Evolutionary conservation across 53 echinoderm and acorn worm genomes (phyloP), one percentile per base, ranked within the genome.

Genomic region (Astropecten irregularis): DNA sequence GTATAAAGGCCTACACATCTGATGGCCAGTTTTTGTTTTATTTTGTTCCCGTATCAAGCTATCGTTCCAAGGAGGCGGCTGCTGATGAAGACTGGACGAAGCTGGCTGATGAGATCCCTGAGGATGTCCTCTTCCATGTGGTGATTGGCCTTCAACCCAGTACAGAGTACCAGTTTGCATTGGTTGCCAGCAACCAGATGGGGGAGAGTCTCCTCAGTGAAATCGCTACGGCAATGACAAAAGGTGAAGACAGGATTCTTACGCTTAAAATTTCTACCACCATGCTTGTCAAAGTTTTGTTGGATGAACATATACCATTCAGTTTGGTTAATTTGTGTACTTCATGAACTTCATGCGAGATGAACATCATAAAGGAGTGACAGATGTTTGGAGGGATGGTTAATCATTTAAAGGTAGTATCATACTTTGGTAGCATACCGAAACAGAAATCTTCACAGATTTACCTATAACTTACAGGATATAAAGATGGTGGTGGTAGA

Each of bases 81-180:
- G 37, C 69, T 37, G 23, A 73, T 9, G 87, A 63, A 0, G 68
- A 82, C 0, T 99, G 99, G 99, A 71, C 68, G 10, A 71, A 69
- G 3, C 62, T 83, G 22, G 6, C 42, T 6, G 44, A 72, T 4
- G 29, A 71, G 36, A 82, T 96, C 11, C 89, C 91, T 4, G 95
- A 92, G 23, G 83, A 79, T 0, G 87, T 90, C 49, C 84, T 85
- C 14, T 92, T 88, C 33, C 68, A 90, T 10, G 40, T 95, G 11
- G 59, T 99, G 9, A 77, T 88, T 20, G 72, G 82, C 46, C 88
- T 99, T 1, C 66, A 49, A 25, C 88, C 99, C 3, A 90, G 83
- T 42, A 95, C 92, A 1, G 35, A 49, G 23, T 99, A 99, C 82
- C 87, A 92, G 70, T 92, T 99, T 55, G 88, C 90, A 29, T 90